Conservation (phyloP, 1,140 invertebrate genomes). For the Solen grandis region DNA sequence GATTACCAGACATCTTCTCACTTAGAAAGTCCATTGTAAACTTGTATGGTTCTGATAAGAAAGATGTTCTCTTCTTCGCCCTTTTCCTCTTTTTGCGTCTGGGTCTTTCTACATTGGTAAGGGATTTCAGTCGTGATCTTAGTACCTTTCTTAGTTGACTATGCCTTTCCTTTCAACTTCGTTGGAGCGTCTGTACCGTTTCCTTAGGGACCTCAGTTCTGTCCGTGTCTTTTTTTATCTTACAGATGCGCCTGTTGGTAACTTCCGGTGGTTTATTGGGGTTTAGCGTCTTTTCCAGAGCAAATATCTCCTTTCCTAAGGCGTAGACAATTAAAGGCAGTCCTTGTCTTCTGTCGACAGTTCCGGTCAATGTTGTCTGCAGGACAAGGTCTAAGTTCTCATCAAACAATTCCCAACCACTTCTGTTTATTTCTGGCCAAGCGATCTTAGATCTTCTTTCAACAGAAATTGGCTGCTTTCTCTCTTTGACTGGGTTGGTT, state of each 20-base stretch:
- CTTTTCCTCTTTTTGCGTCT: constrained; percentile 7
- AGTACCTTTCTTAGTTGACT: constrained; percentile 28
- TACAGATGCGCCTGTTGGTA: constrained; percentile 11
- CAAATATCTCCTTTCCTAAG: neutral
- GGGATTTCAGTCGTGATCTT: constrained; percentile 14
- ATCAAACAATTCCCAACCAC: no score
- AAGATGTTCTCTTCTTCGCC: neutral
- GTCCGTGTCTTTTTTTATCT: constrained; percentile 11
- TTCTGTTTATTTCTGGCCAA: constrained; percentile 9
- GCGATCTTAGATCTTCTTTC: constrained; percentile 1
- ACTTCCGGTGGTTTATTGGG: neutral
- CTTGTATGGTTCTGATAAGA: no score
- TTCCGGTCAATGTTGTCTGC: constrained; percentile 2
- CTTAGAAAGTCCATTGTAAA: no score
- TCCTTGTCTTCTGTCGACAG: neutral
- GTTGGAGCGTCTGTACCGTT: neutral
- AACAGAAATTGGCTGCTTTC: no score
- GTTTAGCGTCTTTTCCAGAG: neutral
- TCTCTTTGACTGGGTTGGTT: neutral
- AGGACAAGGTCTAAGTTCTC: neutral
- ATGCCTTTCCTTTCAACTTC: neutral
- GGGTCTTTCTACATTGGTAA: constrained; percentile 28
- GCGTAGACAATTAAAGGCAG: constrained; percentile 3
- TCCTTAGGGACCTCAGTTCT: neutral
- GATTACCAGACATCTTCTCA: no score